These are phyloP conservation scores for Laupala kohalensis DNA, from an alignment of 1,140 invertebrate genomes.

Conservation along the genomic window DNA sequence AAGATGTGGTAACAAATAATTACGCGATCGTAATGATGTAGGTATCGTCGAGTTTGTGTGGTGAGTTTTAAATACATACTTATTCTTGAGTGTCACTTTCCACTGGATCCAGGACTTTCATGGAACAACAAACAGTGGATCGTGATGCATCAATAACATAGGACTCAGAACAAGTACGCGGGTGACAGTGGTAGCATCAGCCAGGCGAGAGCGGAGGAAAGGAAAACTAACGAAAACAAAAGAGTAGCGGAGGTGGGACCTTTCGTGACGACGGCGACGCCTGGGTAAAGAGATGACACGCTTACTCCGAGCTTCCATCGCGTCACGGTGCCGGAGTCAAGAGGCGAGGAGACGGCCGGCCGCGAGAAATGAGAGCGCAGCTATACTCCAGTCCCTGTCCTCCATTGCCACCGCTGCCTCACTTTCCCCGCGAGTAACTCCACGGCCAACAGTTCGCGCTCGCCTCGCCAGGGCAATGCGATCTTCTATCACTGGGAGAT, in stretches of 20 bases:
- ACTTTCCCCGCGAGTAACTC: not conserved
- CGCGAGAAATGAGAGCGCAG: not conserved
- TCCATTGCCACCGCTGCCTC: not conserved
- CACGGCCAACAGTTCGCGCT: not conserved
- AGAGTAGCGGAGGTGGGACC: not conserved
- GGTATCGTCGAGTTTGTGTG: no score
- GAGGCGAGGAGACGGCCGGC: not conserved
- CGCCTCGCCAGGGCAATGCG: not conserved
- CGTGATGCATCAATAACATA: no score
- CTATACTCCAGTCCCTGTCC: no score
- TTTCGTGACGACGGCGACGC: not conserved
- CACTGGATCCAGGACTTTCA: no score
- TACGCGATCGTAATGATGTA: no score
- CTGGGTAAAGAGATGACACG: no score
- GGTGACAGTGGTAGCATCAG: no score
- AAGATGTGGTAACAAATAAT: no score
- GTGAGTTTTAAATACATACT: no score
- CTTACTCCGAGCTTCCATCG: not conserved
- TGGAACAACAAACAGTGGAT: no score
- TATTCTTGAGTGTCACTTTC: no score
- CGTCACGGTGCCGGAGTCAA: not conserved
- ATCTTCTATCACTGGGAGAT: not conserved
- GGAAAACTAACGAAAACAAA: not conserved
- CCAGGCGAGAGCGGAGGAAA: not conserved
- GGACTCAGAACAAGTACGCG: no score